These are phyloP conservation scores for Agrotis clavis DNA, from an alignment of 2,888 invertebrate species.

Conservation along the genomic window DNA sequence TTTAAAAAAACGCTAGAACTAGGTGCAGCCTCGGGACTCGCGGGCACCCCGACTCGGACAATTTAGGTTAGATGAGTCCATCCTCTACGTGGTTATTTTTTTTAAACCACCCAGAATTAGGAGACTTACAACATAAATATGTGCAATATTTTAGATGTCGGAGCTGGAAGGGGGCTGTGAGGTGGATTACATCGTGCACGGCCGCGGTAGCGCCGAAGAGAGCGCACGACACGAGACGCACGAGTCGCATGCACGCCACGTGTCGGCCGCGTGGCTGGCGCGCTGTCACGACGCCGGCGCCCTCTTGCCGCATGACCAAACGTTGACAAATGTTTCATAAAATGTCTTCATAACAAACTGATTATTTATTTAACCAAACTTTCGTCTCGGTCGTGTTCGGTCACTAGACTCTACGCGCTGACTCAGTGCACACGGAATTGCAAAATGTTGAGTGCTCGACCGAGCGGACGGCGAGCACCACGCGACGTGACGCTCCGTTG, in stretches of 20 bases:
- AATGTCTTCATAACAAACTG: background rate
- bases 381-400: too few relatives aligned
- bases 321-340: background rate
- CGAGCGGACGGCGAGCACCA: too few relatives aligned
- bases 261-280: slow-evolving; percentile 89
- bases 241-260: slow-evolving; percentile 12
- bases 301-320: slow-evolving; percentile 45
- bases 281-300: slow-evolving; percentile 86
- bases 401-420: too few relatives aligned
- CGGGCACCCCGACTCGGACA: too few relatives aligned
- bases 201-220: slow-evolving; percentile 42
- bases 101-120: too few relatives aligned
- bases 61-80: too few relatives aligned
- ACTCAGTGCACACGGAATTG: too few relatives aligned
- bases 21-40: too few relatives aligned
- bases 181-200: slow-evolving; percentile 37
- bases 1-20: too few relatives aligned
- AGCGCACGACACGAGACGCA: slow-evolving; percentile 54
- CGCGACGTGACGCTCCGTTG: too few relatives aligned
- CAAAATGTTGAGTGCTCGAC: too few relatives aligned
- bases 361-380: background rate
- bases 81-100: too few relatives aligned
- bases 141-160: slow-evolving; percentile 19
- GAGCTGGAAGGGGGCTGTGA: slow-evolving; percentile 16
- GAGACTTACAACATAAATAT: background rate